phyloP scores from a whole-genome alignment of 2,888 invertebrate species.

The Aspidapion aeneum region DNA sequence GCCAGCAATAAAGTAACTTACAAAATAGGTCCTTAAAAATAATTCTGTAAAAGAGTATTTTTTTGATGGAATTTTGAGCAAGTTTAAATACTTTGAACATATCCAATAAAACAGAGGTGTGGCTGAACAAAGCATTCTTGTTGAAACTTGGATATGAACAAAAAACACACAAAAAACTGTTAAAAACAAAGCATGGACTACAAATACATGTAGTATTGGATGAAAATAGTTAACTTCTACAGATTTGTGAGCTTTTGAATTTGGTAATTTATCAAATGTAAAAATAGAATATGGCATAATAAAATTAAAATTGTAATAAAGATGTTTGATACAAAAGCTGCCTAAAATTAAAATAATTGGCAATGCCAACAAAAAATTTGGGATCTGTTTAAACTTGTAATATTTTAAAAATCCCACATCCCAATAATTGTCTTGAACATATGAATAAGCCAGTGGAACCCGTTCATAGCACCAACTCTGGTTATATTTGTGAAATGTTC shows the following conservation, averaged over 20 bases:
- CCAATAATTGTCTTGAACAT: slow-evolving; percentile 92
- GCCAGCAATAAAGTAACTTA: slow-evolving; percentile 77
- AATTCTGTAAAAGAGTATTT: slow-evolving; percentile 43
- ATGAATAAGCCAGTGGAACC: slow-evolving; percentile 76
- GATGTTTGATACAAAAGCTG: slow-evolving; percentile 21
- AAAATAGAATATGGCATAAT: slow-evolving; percentile 23
- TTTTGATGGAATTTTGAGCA: slow-evolving; percentile 28
- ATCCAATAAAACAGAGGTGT: slow-evolving; percentile 90
- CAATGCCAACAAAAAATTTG: slow-evolving; percentile 87
- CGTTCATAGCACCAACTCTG: slow-evolving; percentile 68
- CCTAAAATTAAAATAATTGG: slow-evolving; percentile 68
- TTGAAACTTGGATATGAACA: slow-evolving; percentile 90
- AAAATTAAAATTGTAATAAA: slow-evolving; percentile 19
- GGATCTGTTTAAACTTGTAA: slow-evolving; percentile 86
- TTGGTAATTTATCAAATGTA: slow-evolving; percentile 28
- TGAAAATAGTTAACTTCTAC: slow-evolving; percentile 32
- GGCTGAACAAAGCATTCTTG: slow-evolving; percentile 80
- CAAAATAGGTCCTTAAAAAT: slow-evolving; percentile 71
- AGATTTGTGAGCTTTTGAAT: slow-evolving; percentile 5
- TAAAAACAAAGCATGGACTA: slow-evolving; percentile 71
- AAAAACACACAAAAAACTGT: slow-evolving; percentile 73
- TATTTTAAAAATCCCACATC: slow-evolving; percentile 89
- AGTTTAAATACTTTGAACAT: slow-evolving; percentile 59
- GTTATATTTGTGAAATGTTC: slow-evolving; percentile 48
- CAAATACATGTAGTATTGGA: slow-evolving; percentile 60